Evolutionary conservation across 2,797 vertebrate species (phyloP).

Genomic region (Triplophysa yarkandensis): DNA sequence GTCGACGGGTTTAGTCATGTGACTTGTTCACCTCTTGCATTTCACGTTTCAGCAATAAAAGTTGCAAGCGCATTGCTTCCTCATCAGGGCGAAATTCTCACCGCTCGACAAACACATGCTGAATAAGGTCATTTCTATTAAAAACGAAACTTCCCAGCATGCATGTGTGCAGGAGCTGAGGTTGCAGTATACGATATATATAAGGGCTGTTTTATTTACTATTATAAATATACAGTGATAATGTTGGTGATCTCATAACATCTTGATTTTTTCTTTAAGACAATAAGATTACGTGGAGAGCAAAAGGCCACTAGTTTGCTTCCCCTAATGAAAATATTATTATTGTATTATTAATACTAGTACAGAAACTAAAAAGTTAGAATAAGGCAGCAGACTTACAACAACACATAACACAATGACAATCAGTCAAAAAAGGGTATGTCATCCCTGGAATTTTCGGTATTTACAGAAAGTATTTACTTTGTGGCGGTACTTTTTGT

Average conservation of each 20-base stretch:
- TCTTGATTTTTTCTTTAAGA: not conserved
- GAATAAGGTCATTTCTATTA: constrained; percentile 49
- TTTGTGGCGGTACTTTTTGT: not conserved
- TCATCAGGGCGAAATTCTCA: constrained; percentile 32
- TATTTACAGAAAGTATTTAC: not conserved
- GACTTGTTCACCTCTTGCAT: constrained; percentile 39
- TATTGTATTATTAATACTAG: no score
- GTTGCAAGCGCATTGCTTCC: constrained; percentile 37
- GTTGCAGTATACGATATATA: not conserved
- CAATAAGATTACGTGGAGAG: not conserved
- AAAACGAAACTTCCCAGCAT: constrained; percentile 36
- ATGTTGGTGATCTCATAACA: not conserved
- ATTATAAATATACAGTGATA: not conserved
- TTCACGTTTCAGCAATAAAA: constrained; percentile 48
- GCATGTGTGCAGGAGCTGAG: constrained; percentile 25
- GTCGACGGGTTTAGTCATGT: constrained; percentile 16
- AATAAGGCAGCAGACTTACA: no score
- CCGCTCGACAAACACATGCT: constrained; percentile 35
- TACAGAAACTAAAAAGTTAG: no score
- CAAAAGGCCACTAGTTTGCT: not conserved
- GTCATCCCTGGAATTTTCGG: no score
- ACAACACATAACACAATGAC: no score
- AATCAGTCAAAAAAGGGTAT: no score
- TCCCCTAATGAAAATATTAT: no score
- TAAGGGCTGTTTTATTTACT: no score